These are phyloP conservation scores for Drosophila cardini DNA, from an alignment of 1,140 invertebrate genomes.

Conservation along the genomic window DNA sequence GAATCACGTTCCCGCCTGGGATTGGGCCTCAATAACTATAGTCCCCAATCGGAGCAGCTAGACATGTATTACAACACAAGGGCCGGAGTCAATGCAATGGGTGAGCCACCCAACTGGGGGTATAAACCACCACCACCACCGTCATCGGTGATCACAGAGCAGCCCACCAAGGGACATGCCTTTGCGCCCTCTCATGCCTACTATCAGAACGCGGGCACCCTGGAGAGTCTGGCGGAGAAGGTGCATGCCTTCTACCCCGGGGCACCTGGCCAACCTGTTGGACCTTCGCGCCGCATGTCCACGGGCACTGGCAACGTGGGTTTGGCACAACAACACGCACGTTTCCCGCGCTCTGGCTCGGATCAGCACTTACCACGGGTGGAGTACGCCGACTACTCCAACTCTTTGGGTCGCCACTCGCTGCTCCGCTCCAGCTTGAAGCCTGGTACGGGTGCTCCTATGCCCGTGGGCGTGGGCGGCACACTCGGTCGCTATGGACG, in stretches of 20 bases:
- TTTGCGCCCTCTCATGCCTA: constrained; percentile 92
- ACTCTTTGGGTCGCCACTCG: constrained; percentile 89
- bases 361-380: constrained; percentile 93
- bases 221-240: constrained; percentile 95
- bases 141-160: constrained; percentile 93
- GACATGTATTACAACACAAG: constrained; percentile 93
- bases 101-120: constrained; percentile 84
- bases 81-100: constrained; percentile 85
- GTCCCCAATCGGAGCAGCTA: constrained; percentile 89
- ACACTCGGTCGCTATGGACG: constrained; percentile 83
- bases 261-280: constrained; percentile 62
- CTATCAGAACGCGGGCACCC: constrained; percentile 92
- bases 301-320: constrained; percentile 85
- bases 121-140: constrained; percentile 90
- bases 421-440: constrained; percentile 91
- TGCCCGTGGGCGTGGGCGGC: constrained; percentile 76
- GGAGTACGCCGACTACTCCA: constrained; percentile 90
- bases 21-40: constrained; percentile 88
- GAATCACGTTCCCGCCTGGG: constrained; percentile 90
- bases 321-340: constrained; percentile 78
- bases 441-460: constrained; percentile 85
- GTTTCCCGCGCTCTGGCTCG: constrained; percentile 91
- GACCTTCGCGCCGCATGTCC: constrained; percentile 87
- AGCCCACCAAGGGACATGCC: constrained; percentile 92
- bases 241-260: constrained; percentile 93